Base-by-base conservation (phyloP, 2,888 invertebrate species). In the Hybos culiciformis region DNA sequence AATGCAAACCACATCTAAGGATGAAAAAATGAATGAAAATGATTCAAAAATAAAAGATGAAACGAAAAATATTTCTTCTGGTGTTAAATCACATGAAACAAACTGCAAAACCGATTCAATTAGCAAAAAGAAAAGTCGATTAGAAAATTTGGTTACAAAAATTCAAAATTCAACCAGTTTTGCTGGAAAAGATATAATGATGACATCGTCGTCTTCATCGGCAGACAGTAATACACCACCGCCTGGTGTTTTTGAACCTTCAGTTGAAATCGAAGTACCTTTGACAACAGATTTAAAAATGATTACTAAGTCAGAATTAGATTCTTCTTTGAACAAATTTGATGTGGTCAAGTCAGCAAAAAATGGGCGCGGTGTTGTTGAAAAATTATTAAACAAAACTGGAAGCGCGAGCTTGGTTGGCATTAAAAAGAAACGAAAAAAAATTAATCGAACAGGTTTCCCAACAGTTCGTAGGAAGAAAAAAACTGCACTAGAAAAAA, bases 381-480 rank as follows among this genome's bases (percentile, higher is more conserved):
- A 66, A 46, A 55, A 58, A n/a, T 45, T 66, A 17, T 54, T 66
- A 1, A 62, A 59, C 46, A 63, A 63, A 48, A 62, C 62, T 1
- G 60, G 61, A 1, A 61, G 57, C 3, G 60, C 60, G 51, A 50
- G 61, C 12, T 51, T 62, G 32, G n/a, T n/a, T n/a, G n/a, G n/a
- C n/a, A 70, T 74, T 47, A 73, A 71, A 56, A 74, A 75, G 54
- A 73, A 85, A 52, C 74, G 86, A 32, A 81, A 87, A 60, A 78
- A 83, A 17, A 80, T 84, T 33, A 90, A 90, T 58, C 72, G 86
- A 53, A 90, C 88, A 15, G 91, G 91, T 4, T 91, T 91, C 61
- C 91, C 91, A 0, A 83, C 78, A 18, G 69, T 83, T 14, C 84
- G 84, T 56, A 81, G 77, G 58, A 88, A 86, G 65, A 88, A 86